Evolutionary conservation across 2,113 vertebrate genomes (phyloP).

Genomic region (Brienomyrus longianalis): DNA sequence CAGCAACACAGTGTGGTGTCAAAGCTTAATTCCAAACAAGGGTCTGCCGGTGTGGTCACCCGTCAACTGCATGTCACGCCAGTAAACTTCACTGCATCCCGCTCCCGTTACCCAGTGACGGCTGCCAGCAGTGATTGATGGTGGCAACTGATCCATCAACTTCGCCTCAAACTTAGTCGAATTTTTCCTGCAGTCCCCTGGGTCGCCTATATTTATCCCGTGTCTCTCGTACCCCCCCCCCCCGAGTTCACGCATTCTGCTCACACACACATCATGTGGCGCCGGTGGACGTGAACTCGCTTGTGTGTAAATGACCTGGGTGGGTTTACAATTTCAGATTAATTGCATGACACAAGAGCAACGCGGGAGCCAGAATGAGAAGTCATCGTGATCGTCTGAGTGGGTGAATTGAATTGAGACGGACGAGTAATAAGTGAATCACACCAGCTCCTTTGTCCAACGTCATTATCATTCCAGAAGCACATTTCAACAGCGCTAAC

Average conservation of each 20-base stretch:
- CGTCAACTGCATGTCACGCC: background rate
- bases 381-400: too few species aligned
- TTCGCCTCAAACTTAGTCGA: background rate
- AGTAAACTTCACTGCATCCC: background rate
- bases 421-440: background rate
- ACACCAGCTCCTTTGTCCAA: background rate
- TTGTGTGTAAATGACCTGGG: background rate
- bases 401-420: background rate
- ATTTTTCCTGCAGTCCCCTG: background rate
- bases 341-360: background rate
- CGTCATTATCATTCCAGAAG: background rate
- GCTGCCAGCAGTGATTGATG: background rate
- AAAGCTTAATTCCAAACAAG: background rate
- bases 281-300: background rate
- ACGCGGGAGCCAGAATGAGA: background rate
- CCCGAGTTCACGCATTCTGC: background rate
- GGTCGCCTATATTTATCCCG: background rate
- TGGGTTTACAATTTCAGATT: background rate
- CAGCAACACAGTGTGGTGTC: background rate
- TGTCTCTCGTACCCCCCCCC: background rate
- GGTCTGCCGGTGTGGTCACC: background rate
- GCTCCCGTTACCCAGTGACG: background rate
- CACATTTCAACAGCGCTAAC: background rate
- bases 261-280: background rate
- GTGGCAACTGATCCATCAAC: slow-evolving; percentile 1